Evolutionary conservation across 2,888 invertebrate genomes (phyloP), one percentile per base, ranked within the genome.

Genomic region (Amphimallon solstitiale): DNA sequence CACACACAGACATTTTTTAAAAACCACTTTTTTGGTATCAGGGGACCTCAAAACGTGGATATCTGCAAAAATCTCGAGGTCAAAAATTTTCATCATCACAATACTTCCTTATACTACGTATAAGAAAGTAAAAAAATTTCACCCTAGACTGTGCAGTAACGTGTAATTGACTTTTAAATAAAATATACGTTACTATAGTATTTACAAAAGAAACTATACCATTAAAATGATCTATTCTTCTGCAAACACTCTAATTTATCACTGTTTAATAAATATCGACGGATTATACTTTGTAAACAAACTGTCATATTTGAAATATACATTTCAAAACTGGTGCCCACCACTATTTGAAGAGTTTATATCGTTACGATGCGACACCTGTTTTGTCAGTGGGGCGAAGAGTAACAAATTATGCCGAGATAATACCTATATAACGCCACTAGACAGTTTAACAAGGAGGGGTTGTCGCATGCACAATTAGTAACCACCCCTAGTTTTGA

Each of bases 351-450:
- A 40, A 35, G 64, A 54, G 64, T 35, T 46, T 35, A 34, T 15
- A 10, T 45, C 14, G 6, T 43, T 37, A 37, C 45, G 17, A 46
- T n/a, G 37, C 63, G 71, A 71, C 76, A 76, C 76, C 76, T 76
- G 76, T 74, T 73, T 69, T 46, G 62, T 65, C 69, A 68, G 63
- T 62, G 59, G 73, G 71, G 74, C 68, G 68, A 66, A 65, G 62
- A 48, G 68, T 75, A 73, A 79, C 79, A 79, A 79, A 80, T 79
- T 79, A 78, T 76, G 71, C 70, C 72, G 71, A 74, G 74, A 74
- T 79, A 80, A 79, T 79, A 78, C 76, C 71, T 61, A 71, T 77
- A 77, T 78, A 79, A 79, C 74, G 69, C 75, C 75, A 76, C 73
- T 73, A 75, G 76, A 78, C 77, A 75, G 72, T 75, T 75, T 74